phyloP scores from a whole-genome alignment of 1,140 invertebrate genomes.

The Aphis craccivora region DNA sequence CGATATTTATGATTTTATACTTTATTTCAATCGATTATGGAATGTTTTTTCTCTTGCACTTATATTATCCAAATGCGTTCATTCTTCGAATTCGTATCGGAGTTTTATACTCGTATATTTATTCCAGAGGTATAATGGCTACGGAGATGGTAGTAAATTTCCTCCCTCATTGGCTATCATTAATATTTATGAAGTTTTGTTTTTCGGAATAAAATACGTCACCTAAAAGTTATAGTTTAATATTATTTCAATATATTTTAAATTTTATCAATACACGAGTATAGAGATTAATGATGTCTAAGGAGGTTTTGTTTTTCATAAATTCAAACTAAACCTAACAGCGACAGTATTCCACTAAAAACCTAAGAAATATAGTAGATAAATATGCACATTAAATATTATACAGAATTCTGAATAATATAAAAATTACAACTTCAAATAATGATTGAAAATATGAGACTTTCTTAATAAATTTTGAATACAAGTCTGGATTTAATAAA shows the following conservation, averaged over 20 bases:
- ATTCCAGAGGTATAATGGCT: neutral
- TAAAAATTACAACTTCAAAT: no score
- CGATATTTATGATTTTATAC: conserved; percentile 24
- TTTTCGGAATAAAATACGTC: neutral
- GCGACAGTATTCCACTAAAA: neutral
- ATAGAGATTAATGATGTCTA: neutral
- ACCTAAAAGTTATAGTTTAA: neutral
- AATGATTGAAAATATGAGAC: no score
- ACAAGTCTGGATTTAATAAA: no score
- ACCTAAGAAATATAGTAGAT: neutral
- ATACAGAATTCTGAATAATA: no score
- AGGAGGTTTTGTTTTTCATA: neutral
- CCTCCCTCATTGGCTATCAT: neutral
- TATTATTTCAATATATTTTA: conserved; percentile 4
- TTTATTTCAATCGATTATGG: neutral
- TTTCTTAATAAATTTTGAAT: no score
- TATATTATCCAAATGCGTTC: neutral
- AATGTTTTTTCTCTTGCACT: conserved; percentile 1
- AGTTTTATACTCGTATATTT: neutral
- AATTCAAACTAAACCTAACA: neutral
- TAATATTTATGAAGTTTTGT: conserved; percentile 29
- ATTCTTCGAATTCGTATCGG: neutral
- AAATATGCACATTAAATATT: no score
- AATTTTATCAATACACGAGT: neutral
- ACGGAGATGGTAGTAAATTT: neutral